phyloP scores from a whole-genome alignment of 1,140 invertebrate genomes.

The Habropoda laboriosa region DNA sequence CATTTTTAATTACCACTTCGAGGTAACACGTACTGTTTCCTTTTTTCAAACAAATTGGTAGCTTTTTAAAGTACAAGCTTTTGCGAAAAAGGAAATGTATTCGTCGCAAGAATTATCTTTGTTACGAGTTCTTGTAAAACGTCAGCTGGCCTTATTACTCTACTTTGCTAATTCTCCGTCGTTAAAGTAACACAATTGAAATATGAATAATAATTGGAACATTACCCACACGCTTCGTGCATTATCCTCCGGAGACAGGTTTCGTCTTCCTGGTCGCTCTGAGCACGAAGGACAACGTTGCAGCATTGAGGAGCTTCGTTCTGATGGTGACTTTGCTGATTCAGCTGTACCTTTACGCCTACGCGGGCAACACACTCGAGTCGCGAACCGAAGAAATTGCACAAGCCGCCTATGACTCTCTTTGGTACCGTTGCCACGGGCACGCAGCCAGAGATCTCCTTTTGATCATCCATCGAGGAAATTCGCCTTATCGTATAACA shows the following conservation, averaged over 20 bases:
- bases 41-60: too few relatives aligned
- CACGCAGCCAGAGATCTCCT: slow-evolving; percentile 30
- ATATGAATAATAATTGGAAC: too few relatives aligned
- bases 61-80: too few relatives aligned
- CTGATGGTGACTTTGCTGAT: slow-evolving; percentile 49
- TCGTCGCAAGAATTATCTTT: too few relatives aligned
- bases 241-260: slow-evolving; percentile 33
- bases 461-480: slow-evolving; percentile 47
- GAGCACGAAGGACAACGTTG: slow-evolving; percentile 24
- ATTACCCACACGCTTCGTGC: too few relatives aligned
- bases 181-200: too few relatives aligned
- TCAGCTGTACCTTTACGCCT: slow-evolving; percentile 57
- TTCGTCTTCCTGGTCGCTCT: slow-evolving; percentile 46
- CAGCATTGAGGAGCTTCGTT: slow-evolving; percentile 32
- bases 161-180: too few relatives aligned
- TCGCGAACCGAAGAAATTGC: slow-evolving; percentile 17
- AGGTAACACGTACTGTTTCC: too few relatives aligned
- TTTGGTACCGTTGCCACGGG: slow-evolving; percentile 42
- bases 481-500: slow-evolving; percentile 33
- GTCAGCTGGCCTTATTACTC: too few relatives aligned
- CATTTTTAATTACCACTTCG: background rate
- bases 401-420: slow-evolving; percentile 27
- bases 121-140: too few relatives aligned
- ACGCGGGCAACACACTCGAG: slow-evolving; percentile 52
- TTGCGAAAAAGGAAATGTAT: too few relatives aligned